A percentile compares a stretch with the other conserved stretches of the same genome.
Conservation (phyloP, 2,888 invertebrate genomes). For the Drosophila rubida region DNA sequence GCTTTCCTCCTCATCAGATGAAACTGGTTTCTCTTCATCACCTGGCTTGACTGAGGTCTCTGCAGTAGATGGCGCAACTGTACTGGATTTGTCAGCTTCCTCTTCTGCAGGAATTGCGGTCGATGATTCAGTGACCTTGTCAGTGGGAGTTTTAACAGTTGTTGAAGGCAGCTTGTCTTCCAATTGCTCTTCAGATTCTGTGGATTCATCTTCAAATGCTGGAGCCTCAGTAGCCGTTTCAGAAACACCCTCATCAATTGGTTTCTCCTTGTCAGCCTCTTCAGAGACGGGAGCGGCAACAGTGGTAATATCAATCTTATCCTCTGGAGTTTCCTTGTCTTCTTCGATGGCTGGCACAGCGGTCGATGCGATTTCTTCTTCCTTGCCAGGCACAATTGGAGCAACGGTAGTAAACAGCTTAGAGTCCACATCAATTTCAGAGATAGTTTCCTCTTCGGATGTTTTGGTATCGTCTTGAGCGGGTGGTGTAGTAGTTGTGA, state of each 20-base stretch:
- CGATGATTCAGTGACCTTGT: constrained; percentile 38
- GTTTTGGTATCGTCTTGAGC: constrained; percentile 35
- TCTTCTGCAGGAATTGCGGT: constrained; percentile 33
- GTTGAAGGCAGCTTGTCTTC: constrained; percentile 42
- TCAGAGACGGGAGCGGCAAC: constrained; percentile 22
- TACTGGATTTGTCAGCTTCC: constrained; percentile 41
- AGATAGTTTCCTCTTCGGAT: constrained; percentile 32
- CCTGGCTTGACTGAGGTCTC: constrained; percentile 29
- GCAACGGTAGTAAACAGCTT: constrained; percentile 15
- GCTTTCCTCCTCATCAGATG: constrained; percentile 34
- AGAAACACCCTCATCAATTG: constrained; percentile 13
- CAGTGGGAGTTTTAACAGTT: constrained; percentile 40
- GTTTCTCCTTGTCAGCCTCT: constrained; percentile 27
- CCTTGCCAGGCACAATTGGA: constrained; percentile 34
- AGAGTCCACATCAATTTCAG: constrained; percentile 31
- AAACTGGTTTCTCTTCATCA: constrained; percentile 37
- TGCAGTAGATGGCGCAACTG: constrained; percentile 38
- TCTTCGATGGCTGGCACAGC: constrained; percentile 27
- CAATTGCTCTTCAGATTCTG: constrained; percentile 47
- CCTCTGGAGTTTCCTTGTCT: constrained; percentile 34
- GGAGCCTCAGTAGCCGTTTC: constrained; percentile 39
- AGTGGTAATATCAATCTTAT: constrained; percentile 33
- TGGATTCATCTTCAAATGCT: constrained; percentile 40
- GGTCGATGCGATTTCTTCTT: constrained; percentile 27
- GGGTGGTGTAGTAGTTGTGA: constrained; percentile 17